Conservation (phyloP, 2,888 invertebrate genomes). For the Andrena chrysosceles region DNA sequence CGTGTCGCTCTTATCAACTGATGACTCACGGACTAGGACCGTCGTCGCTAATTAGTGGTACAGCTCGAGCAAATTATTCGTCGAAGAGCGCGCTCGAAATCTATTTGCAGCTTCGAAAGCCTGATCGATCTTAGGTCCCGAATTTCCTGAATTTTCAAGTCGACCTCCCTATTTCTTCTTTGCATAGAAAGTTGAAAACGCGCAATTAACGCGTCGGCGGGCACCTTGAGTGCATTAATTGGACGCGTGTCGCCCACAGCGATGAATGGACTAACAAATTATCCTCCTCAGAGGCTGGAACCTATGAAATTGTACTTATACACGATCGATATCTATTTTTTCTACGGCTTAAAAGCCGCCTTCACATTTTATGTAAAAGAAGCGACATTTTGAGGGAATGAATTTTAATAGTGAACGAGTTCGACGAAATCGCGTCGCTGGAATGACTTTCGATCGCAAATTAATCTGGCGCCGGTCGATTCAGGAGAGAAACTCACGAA, state of each 20-base stretch:
- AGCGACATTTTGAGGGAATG: not conserved
- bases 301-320: not conserved
- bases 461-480: constrained; percentile 20
- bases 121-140: not conserved
- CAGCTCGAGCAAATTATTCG: constrained; percentile 17
- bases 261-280: constrained; percentile 14
- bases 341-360: not conserved
- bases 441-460: constrained; percentile 43
- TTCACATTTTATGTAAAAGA: not conserved
- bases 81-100: not conserved
- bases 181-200: constrained; percentile 58
- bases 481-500: constrained; percentile 4
- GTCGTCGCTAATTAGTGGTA: constrained; percentile 46
- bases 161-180: not conserved
- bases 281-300: not conserved
- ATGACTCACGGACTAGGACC: constrained; percentile 10
- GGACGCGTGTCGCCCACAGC: constrained; percentile 4
- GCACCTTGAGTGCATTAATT: constrained; percentile 43
- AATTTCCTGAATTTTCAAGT: constrained; percentile 39
- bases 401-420: constrained; percentile 8
- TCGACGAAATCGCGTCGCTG: constrained; percentile 2
- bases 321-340: not conserved
- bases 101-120: constrained; percentile 35
- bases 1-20: constrained; percentile 17
- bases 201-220: constrained; percentile 36